Conservation (phyloP, 2,113 vertebrate species). For the Austrofundulus limnaeus region DNA sequence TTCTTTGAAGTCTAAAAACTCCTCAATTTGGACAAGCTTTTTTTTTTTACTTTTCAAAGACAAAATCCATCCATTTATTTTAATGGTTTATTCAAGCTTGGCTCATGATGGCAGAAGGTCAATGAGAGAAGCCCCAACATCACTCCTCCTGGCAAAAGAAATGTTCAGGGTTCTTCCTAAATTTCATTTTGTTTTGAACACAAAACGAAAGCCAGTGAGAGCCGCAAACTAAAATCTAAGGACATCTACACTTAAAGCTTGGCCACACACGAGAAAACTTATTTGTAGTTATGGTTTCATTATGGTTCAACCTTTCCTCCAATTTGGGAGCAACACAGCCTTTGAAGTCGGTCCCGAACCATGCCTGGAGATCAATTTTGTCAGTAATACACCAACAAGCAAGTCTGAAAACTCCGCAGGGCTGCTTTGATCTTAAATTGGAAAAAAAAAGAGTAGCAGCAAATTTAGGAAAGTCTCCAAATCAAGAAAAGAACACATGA, state of each 20-base stretch:
- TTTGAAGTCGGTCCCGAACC: conserved; percentile 1
- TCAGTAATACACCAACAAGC: conserved; percentile 1
- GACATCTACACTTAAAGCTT: neutral
- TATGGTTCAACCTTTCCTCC: neutral
- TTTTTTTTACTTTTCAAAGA: neutral
- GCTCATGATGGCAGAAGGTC: no score
- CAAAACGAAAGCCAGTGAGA: neutral
- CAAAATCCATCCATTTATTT: neutral
- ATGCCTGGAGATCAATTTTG: neutral
- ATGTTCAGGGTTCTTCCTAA: no score
- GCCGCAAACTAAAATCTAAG: neutral
- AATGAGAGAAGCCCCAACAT: no score
- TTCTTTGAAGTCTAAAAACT: neutral
- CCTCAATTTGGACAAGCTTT: neutral
- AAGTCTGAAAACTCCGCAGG: neutral
- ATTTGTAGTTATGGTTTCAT: neutral
- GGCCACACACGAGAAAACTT: neutral
- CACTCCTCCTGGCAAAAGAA: no score
- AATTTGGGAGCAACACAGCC: neutral
- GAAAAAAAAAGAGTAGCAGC: neutral
- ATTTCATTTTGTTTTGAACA: no score
- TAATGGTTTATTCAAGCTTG: no score
- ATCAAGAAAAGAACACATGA: neutral
- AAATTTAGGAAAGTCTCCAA: neutral
- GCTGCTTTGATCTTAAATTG: neutral